Percentiles rank a stretch among this genome's conserved stretches.
These are phyloP conservation scores for Myotis brandtii DNA, from an alignment of 2,113 vertebrate genomes.

Conservation along the genomic window DNA sequence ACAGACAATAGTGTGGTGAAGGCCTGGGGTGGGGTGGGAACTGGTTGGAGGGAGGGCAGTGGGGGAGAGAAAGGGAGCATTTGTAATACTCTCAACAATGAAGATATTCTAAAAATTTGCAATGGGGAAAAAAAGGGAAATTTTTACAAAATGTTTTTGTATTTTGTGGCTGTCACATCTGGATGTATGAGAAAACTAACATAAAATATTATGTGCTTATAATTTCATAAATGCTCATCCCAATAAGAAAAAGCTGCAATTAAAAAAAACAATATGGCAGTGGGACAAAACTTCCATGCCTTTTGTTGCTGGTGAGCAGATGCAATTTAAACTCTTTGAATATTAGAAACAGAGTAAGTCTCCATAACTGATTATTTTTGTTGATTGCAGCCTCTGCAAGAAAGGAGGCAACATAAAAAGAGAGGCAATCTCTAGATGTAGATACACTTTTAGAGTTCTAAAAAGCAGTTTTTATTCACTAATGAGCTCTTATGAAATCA, in stretches of 20 bases:
- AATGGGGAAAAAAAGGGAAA: neutral
- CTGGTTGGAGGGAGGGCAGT: too few relatives aligned
- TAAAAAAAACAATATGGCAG: neutral
- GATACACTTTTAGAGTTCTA: neutral
- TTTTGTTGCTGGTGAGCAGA: neutral
- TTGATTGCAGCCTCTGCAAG: neutral
- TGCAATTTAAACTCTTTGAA: constrained; percentile 1
- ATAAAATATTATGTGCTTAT: neutral
- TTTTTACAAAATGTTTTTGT: constrained; percentile 25
- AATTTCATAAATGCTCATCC: neutral
- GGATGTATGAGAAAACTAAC: neutral
- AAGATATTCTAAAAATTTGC: neutral
- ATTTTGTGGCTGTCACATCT: constrained; percentile 15
- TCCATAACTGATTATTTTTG: constrained; percentile 1
- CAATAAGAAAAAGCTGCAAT: neutral
- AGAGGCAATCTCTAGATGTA: neutral
- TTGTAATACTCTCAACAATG: too few relatives aligned
- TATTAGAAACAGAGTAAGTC: constrained; percentile 8
- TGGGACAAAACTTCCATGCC: neutral
- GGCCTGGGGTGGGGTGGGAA: too few relatives aligned
- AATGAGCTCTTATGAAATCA: constrained; percentile 43
- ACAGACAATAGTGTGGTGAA: too few relatives aligned
- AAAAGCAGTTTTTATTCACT: constrained; percentile 46
- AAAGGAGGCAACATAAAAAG: neutral
- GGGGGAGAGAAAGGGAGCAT: too few relatives aligned